phyloP scores from a whole-genome alignment of 2,888 invertebrate genomes.

The Phragmatobia fuliginosa region DNA sequence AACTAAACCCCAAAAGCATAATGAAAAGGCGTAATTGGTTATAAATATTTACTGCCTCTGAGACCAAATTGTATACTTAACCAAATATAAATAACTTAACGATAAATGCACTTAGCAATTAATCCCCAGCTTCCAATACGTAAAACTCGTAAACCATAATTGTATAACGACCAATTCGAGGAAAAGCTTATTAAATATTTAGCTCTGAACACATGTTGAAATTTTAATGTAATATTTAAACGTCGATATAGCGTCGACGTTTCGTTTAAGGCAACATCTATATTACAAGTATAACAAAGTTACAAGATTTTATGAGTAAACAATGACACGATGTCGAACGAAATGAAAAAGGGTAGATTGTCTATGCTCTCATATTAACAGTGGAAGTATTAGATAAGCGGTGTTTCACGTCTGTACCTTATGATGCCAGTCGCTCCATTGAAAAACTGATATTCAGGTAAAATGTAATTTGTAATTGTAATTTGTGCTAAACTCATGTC shows the following conservation, averaged over 20 bases:
- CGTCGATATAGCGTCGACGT: slow-evolving; percentile 8
- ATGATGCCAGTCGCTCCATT: no score
- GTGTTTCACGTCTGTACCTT: no score
- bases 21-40: background rate
- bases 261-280: background rate
- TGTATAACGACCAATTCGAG: slow-evolving; percentile 25
- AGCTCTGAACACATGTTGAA: slow-evolving; percentile 29
- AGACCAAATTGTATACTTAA: slow-evolving; percentile 7
- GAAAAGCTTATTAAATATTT: slow-evolving; percentile 34
- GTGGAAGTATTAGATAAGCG: no score
- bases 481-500: no score
- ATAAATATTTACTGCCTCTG: slow-evolving; percentile 11
- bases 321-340: no score
- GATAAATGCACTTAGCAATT: slow-evolving; percentile 31
- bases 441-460: no score
- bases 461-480: no score
- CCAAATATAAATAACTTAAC: slow-evolving; percentile 17
- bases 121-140: slow-evolving; percentile 34
- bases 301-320: no score
- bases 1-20: background rate
- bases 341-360: no score
- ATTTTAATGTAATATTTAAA: slow-evolving; percentile 29
- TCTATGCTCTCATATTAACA: no score
- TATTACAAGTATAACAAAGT: background rate
- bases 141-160: slow-evolving; percentile 35